Evolutionary conservation across 1,140 invertebrate genomes (phyloP), one percentile per base, ranked within the genome.

Genomic region (Trichogramma pretiosum): DNA sequence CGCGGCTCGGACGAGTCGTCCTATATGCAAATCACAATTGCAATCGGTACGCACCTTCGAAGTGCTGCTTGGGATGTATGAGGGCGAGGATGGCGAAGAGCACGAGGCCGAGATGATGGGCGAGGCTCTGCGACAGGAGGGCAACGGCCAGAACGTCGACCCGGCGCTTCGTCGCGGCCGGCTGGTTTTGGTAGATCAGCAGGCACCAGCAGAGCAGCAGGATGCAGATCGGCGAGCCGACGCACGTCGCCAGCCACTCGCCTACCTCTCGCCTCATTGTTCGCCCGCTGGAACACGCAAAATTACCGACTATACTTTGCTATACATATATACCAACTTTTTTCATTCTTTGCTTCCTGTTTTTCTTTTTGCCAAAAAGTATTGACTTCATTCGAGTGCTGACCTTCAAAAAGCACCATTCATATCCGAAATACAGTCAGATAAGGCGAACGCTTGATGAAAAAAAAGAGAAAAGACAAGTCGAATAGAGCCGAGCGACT

Each of bases 91-190:
- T 67, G 3, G 76, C 65, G 48, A 70, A 73, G 10, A 66, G 56
- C 18, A 77, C 64, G 3, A 73, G 58, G 21, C 69, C 74, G 3
- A 71, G 52, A 32, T 77, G 72, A 52, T 72, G 68, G 7, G 68
- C 62, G 24, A 77, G 58, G 30, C 75, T 71, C 52, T 74, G 60
- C 1, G 63, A 55, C 37, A 74, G 58, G 4, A 77, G 56, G 13
- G 74, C 72, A 13, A 76, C 65, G 13, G 78, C 59, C 26, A 79
- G 72, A 17, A 78, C 64, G 43, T 79, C 77, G 49, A 77, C 69
- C n/a, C 72, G 72, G 17, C 75, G 59, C 64, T 77, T 68, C 45
- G 57, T 70, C 18, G 68, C 60, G 1, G 65, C 58, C 13, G 76
- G 68, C 50, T 76, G 74, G 30, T 71, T 73, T 58, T 77, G 74